Base-by-base conservation (phyloP, 2,113 vertebrate species). In the Scalopus aquaticus region DNA sequence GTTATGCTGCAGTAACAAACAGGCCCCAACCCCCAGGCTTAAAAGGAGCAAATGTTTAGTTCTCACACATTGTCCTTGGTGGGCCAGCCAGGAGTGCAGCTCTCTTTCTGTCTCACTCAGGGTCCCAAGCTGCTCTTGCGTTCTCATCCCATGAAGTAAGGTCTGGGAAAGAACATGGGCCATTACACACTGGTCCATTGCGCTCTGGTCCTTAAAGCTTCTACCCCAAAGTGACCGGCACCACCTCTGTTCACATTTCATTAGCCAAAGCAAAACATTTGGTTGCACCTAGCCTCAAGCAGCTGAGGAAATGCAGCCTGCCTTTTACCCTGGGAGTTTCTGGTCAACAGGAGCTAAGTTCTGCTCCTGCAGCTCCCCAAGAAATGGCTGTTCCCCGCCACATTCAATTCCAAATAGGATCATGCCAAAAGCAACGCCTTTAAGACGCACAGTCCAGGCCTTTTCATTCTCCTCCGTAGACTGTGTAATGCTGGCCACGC, bases 181-280 rank as follows among this genome's bases (percentile, higher is more conserved):
- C 49, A 15, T 51, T 17, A 2, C 49, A 51, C 49, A 22, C 20
- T 22, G 54, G 51, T 6, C 20, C 54, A 56, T 65, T 85, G 54
- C 30, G 32, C 10, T 8, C 17, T 67, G 13, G 30, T 73, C 56
- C 74, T 88, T 74, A 60, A 70, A 44, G 42, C 42, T 73, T 82
- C 82, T 86, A 54, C 46, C 69, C 64, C 73, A 65, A 79, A 54
- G 49, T 74, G 94, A 86, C 74, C 46, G 2, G 6, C 74, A 86
- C 62, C 91, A 65, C 74, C 54, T 93, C 79, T 54, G 42, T 74
- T 94, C 70, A 90, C 46, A 51, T 82, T 73, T 46, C 77, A 54
- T 77, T 72, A 90, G 54, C 81, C 54, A 76, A 85, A 85, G 32
- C 17, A 70, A 58, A 56, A 74, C 51, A n/a, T 49, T 39, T 19